phyloP scores from a whole-genome alignment of 2,797 vertebrate species.

The Catostomus latipinnis region DNA sequence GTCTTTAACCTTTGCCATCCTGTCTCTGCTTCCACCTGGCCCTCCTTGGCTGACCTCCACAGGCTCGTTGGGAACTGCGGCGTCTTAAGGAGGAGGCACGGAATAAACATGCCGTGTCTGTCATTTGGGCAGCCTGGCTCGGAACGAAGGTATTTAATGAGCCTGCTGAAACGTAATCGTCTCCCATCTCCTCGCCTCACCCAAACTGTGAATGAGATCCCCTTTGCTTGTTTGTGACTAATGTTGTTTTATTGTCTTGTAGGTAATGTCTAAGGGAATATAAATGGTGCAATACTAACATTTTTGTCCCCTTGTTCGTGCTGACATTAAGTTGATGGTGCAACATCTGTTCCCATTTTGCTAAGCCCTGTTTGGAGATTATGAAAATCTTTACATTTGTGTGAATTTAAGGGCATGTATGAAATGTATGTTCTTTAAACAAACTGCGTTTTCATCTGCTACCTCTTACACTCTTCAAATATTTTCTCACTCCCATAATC shows the following conservation, averaged over 20 bases:
- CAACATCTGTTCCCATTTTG: not conserved
- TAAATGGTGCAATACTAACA: constrained; percentile 33
- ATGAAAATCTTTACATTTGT: not conserved
- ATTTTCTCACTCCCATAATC: not conserved
- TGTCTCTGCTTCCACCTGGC: constrained; percentile 54
- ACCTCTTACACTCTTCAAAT: constrained; percentile 5
- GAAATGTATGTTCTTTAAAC: not conserved
- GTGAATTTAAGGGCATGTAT: not conserved
- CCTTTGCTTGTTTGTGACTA: constrained; percentile 39
- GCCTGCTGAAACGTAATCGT: constrained; percentile 65
- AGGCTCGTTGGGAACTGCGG: constrained; percentile 96
- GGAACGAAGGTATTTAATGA: constrained; percentile 95
- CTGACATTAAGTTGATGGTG: not conserved
- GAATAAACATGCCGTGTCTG: constrained; percentile 95
- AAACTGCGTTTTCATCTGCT: not conserved
- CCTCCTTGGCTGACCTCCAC: constrained; percentile 71
- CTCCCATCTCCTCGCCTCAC: constrained; percentile 12
- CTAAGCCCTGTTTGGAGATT: not conserved
- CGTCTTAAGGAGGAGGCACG: constrained; percentile 94
- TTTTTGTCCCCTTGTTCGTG: constrained; percentile 1
- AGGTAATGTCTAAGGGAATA: constrained; percentile 37
- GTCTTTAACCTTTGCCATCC: constrained; percentile 53
- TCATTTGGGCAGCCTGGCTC: constrained; percentile 99
- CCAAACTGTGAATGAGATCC: constrained; percentile 31
- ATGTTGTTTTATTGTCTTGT: constrained; percentile 29